Conservation (phyloP, 2,888 invertebrate genomes). For the Tachystola acroxantha region DNA sequence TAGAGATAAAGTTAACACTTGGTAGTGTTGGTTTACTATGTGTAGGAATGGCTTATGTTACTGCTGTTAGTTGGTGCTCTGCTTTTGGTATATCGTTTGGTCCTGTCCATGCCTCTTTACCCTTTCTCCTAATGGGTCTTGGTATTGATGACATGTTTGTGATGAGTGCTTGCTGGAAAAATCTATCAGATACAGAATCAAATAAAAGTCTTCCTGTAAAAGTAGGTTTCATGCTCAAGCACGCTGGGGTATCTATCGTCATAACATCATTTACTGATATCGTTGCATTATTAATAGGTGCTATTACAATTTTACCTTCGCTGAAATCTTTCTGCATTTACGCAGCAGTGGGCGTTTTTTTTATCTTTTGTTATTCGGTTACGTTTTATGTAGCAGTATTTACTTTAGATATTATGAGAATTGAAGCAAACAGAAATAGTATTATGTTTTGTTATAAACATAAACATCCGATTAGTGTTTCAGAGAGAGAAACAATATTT, state of each 20-base stretch:
- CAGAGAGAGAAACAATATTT: conserved; percentile 76
- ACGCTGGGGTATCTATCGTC: conserved; percentile 90
- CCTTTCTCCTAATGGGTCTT: conserved; percentile 88
- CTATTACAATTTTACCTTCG: conserved; percentile 88
- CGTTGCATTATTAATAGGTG: conserved; percentile 87
- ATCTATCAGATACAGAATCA: conserved; percentile 72
- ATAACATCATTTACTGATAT: conserved; percentile 91
- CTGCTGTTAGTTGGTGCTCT: conserved; percentile 85
- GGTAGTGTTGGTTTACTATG: conserved; percentile 83
- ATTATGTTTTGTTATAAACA: conserved; percentile 83
- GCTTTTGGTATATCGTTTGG: conserved; percentile 85
- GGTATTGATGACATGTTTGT: conserved; percentile 93
- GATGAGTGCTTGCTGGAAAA: conserved; percentile 87
- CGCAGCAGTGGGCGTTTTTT: conserved; percentile 86
- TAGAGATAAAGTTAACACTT: conserved; percentile 83
- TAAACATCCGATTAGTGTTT: conserved; percentile 67
- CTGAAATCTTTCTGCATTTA: conserved; percentile 90
- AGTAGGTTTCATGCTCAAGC: conserved; percentile 84
- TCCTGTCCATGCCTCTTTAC: conserved; percentile 89
- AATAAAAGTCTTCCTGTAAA: conserved; percentile 79
- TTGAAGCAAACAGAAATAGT: conserved; percentile 81
- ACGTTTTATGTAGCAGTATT: conserved; percentile 91
- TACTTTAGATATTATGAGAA: conserved; percentile 82
- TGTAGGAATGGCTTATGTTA: conserved; percentile 85
- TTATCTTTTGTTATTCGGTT: conserved; percentile 85